Percentiles rank a stretch among this genome's conserved stretches.
phyloP scores from a whole-genome alignment of 2,888 invertebrate species.

The Ceraclea dissimilis region DNA sequence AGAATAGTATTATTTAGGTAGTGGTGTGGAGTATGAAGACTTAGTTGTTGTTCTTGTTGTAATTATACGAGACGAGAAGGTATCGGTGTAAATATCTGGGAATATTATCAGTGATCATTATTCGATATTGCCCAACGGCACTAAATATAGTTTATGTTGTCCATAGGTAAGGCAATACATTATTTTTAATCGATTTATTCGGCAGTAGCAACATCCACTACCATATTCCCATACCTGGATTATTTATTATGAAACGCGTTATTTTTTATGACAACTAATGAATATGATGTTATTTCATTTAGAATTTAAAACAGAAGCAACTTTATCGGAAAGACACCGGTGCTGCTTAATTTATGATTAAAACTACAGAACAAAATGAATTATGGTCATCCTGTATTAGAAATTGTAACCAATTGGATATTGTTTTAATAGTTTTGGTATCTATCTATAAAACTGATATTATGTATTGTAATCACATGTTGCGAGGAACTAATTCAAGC shows the following conservation, averaged over 20 bases:
- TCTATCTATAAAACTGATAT: too few species aligned
- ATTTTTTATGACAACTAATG: constrained; percentile 2
- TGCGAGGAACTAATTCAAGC: background rate
- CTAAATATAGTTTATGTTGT: background rate
- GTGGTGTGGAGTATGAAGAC: too few species aligned
- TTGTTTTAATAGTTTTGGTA: background rate
- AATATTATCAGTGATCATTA: constrained; percentile 19
- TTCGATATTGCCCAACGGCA: constrained; percentile 10
- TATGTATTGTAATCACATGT: background rate
- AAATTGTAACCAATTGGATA: background rate
- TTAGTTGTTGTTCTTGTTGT: constrained; percentile 1
- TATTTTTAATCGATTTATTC: constrained; percentile 10
- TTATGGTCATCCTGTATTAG: background rate
- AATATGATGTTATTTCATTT: background rate
- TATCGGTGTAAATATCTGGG: constrained; percentile 25
- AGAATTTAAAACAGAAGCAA: constrained; percentile 2
- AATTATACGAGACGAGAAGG: constrained; percentile 15
- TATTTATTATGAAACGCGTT: background rate
- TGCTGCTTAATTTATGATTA: background rate
- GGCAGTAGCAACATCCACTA: background rate
- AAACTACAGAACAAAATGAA: background rate
- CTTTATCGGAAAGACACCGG: background rate
- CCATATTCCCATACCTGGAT: background rate
- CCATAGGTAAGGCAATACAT: background rate
- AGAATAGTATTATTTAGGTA: constrained; percentile 2